Conservation (phyloP, 64 coral and sea anemone genomes). For the Pachyseris speciosa region DNA sequence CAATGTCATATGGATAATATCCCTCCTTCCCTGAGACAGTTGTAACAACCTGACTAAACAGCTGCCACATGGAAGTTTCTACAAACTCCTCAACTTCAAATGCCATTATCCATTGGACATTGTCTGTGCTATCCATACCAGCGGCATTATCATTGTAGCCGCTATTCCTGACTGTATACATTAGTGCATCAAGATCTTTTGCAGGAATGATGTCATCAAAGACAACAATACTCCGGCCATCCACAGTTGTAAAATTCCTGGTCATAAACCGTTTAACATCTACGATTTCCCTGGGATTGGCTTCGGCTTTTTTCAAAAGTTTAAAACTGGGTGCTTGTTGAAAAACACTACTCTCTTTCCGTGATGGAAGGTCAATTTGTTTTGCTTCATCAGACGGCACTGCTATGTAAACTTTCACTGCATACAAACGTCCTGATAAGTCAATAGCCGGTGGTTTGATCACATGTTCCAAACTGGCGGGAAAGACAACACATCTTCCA, state of each 20-base stretch:
- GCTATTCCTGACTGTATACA: constrained; percentile 21
- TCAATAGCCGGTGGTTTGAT: constrained; percentile 73
- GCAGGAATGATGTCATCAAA: constrained; percentile 68
- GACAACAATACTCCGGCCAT: constrained; percentile 67
- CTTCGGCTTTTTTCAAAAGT: constrained; percentile 1
- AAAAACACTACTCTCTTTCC: neutral
- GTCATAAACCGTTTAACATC: constrained; percentile 63
- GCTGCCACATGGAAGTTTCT: constrained; percentile 67
- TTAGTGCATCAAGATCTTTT: constrained; percentile 52
- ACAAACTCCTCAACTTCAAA: constrained; percentile 76
- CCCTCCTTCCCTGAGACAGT: constrained; percentile 55
- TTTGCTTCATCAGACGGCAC: neutral
- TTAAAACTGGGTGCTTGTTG: neutral
- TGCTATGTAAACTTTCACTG: constrained; percentile 29
- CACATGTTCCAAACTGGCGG: constrained; percentile 25
- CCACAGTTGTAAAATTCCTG: constrained; percentile 45
- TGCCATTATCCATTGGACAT: constrained; percentile 80
- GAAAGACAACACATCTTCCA: constrained; percentile 67
- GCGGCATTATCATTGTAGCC: constrained; percentile 68
- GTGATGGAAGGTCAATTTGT: neutral
- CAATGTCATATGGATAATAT: constrained; percentile 89
- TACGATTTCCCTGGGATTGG: neutral
- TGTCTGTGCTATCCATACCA: constrained; percentile 54
- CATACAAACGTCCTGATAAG: constrained; percentile 11
- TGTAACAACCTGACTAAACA: constrained; percentile 49